Evolutionary conservation across 2,113 vertebrate species (phyloP), one percentile per base, ranked within the genome.

Genomic region (Candoia aspera): DNA sequence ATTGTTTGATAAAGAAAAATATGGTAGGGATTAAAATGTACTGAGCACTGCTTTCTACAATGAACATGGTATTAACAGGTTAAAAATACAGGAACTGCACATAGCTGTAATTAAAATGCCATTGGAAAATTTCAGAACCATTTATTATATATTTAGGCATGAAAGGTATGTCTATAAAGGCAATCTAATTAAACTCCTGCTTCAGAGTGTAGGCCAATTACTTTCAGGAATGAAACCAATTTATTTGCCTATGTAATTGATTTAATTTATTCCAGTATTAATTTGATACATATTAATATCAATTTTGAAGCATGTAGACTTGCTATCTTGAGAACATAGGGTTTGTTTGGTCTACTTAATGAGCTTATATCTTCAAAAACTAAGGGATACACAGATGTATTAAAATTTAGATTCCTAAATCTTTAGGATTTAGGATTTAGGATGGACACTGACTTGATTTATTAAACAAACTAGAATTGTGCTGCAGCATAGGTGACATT

Each of bases 191-290:
- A 92, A 62, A 68, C 58, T 91, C 57, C 26, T 15, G 33, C 46
- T 91, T 79, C 68, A 90, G 68, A 29, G n/a, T 88, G 49, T 53
- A 84, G 54, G 87, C 60, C 73, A 92, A 84, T 92, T 84, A 84
- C 29, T 49, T 91, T 88, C 37, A 88, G 49, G 55, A 90, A 88
- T 94, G 68, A 90, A 89, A 92, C 62, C 60, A 89, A 86, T 92
- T 86, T 94, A 92, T 33, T 90, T n/a, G 46, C 49, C 59, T 86
- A 68, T 23, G 2, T 94, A 92, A 93, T 57, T 92, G 73, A n/a
- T 64, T 93, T 42, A 57, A 73, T n/a, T n/a, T 55, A 73, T 93
- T 90, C 55, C 21, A 87, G 23, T 24, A 42, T 84, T 84, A 87
- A 17, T 37, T 79, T 79, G 68, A 79, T 9, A 8, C 19, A 19